Percentiles rank a stretch among this genome's conserved stretches.
Conservation (phyloP, 2,113 vertebrate genomes). For the Scophthalmus maximus region DNA sequence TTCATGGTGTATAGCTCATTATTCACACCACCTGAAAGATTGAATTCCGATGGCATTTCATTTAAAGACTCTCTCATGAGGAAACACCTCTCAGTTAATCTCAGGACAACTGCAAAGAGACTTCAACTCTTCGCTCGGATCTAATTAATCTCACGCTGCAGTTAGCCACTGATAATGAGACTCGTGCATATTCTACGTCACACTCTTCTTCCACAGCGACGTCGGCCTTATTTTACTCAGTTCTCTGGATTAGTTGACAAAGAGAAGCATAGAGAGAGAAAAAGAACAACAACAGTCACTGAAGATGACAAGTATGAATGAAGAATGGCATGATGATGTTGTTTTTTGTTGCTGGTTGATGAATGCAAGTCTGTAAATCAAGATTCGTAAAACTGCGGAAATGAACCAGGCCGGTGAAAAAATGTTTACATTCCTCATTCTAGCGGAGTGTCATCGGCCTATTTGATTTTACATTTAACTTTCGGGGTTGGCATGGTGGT, state of each 20-base stretch:
- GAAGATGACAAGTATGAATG: constrained; percentile 30
- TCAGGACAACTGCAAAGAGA: constrained; percentile 16
- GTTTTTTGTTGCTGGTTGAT: constrained; percentile 30
- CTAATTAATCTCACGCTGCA: constrained; percentile 51
- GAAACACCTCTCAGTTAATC: constrained; percentile 57
- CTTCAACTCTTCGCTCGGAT: constrained; percentile 14
- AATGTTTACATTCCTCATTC: constrained; percentile 13
- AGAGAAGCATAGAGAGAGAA: constrained; percentile 3
- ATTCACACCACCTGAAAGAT: constrained; percentile 28
- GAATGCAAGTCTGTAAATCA: constrained; percentile 20
- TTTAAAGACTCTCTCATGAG: constrained; percentile 46
- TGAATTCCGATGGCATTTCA: constrained; percentile 40
- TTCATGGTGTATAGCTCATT: constrained; percentile 3
- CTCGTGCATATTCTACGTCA: constrained; percentile 22
- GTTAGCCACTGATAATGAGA: constrained; percentile 53
- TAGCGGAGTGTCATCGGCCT: background rate
- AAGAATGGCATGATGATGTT: constrained; percentile 7
- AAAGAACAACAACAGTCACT: background rate
- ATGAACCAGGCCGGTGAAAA: background rate
- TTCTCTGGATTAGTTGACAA: constrained; percentile 14
- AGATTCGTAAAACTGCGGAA: constrained; percentile 14
- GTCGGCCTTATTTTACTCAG: background rate
- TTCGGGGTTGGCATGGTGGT: background rate
- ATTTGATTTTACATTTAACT: background rate
- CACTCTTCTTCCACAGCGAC: background rate